Evolutionary conservation across 2,113 vertebrate species (phyloP).

Genomic region (Aplodontia rufa): DNA sequence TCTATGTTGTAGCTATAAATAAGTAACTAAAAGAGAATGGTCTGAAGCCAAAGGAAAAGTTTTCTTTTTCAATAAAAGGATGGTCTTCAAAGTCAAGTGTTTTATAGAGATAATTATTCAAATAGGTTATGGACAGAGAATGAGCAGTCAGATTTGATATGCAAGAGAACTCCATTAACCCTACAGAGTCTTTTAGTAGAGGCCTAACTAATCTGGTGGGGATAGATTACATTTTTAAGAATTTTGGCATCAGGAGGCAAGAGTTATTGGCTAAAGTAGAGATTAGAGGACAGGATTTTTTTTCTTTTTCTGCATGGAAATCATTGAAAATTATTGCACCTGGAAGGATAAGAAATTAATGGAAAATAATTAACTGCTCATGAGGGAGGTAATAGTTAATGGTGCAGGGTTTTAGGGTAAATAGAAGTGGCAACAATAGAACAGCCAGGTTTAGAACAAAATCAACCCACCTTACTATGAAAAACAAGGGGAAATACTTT

Average conservation of each 20-base stretch:
- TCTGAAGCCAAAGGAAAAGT: background rate
- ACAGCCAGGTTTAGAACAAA: background rate
- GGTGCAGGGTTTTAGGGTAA: background rate
- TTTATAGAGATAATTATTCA: background rate
- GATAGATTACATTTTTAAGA: background rate
- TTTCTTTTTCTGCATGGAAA: background rate
- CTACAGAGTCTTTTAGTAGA: background rate
- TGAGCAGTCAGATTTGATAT: background rate
- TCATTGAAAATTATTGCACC: background rate
- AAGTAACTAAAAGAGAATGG: background rate
- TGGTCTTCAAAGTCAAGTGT: background rate
- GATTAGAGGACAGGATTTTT: background rate
- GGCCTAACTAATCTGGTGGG: background rate
- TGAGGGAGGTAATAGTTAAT: background rate
- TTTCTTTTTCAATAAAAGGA: background rate
- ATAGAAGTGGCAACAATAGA: background rate
- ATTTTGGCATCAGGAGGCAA: background rate
- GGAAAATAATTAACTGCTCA: background rate
- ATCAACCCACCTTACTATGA: background rate
- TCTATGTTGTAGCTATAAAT: background rate
- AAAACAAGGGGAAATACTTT: background rate
- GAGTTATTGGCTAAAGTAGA: background rate
- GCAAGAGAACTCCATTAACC: background rate
- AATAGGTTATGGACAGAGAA: background rate
- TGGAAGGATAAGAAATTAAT: background rate